Evolutionary conservation across 2,113 vertebrate genomes (phyloP).

Genomic region (Sphyrna mokarran): DNA sequence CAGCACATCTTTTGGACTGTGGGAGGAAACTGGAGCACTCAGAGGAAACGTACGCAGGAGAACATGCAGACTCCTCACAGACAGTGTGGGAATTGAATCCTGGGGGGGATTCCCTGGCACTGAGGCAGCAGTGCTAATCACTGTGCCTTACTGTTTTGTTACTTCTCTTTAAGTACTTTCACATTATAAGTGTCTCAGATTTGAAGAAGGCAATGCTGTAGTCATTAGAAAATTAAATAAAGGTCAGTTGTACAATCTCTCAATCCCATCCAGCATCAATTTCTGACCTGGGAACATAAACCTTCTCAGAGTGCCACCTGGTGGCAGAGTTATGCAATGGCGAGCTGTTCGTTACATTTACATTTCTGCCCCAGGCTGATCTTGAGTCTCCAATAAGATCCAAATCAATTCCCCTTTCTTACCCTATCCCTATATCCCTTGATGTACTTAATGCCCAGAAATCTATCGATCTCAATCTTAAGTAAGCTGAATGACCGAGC

Average conservation of each 20-base stretch:
- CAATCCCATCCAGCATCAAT: not conserved
- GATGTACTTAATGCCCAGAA: not conserved
- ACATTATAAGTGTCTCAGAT: not conserved
- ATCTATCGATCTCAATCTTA: not conserved
- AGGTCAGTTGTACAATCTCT: not conserved
- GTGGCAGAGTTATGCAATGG: not conserved
- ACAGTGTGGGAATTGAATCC: too few relatives aligned
- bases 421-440: not conserved
- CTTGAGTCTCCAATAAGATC: not conserved
- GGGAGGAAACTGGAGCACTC: too few relatives aligned
- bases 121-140: too few relatives aligned
- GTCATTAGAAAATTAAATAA: not conserved
- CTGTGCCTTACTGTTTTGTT: not conserved
- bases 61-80: too few relatives aligned
- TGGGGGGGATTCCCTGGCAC: too few relatives aligned
- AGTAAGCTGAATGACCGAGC: not conserved
- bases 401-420: not conserved
- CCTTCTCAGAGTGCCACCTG: not conserved
- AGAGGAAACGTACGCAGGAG: too few relatives aligned
- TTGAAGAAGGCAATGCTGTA: not conserved
- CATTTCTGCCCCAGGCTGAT: too few relatives aligned
- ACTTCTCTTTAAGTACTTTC: not conserved
- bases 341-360: not conserved
- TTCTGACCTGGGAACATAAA: not conserved
- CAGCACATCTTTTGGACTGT: too few relatives aligned